A percentile compares a stretch with the other conserved stretches of the same genome.
Conservation (phyloP, 2,113 vertebrate genomes). For the Leptobrachium leishanense region DNA sequence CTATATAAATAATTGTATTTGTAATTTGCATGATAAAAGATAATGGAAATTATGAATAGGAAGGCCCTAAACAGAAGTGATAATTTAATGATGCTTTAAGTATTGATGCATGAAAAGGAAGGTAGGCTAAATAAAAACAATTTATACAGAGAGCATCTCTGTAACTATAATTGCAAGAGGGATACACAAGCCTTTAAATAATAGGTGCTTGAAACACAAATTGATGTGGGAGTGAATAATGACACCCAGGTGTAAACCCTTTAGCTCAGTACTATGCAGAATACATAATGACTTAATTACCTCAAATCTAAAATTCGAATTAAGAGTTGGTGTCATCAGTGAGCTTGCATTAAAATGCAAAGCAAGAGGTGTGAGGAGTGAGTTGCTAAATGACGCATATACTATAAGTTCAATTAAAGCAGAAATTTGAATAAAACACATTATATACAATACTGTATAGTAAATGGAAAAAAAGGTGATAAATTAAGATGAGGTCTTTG, state of each 20-base stretch:
- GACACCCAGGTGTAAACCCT: constrained; percentile 71
- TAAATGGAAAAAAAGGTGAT: no score
- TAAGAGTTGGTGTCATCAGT: constrained; percentile 55
- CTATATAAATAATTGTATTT: no score
- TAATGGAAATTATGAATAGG: constrained; percentile 30
- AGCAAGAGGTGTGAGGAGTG: constrained; percentile 47
- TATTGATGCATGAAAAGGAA: constrained; percentile 63
- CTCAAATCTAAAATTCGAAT: constrained; percentile 66
- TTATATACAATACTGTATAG: no score
- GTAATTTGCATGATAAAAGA: no score
- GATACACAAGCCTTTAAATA: constrained; percentile 67
- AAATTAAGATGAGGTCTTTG: no score
- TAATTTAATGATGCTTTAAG: constrained; percentile 64
- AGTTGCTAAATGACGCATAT: not conserved
- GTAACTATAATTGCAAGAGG: constrained; percentile 62
- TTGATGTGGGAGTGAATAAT: constrained; percentile 70
- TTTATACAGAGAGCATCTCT: constrained; percentile 60
- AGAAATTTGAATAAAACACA: no score
- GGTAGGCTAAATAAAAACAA: constrained; percentile 67
- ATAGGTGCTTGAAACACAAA: constrained; percentile 73
- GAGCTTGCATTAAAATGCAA: constrained; percentile 62
- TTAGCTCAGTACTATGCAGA: constrained; percentile 57
- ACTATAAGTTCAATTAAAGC: not conserved
- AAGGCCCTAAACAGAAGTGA: constrained; percentile 55
- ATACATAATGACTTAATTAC: constrained; percentile 68